Evolutionary conservation across 2,113 vertebrate genomes (phyloP), one percentile per base, ranked within the genome.

Genomic region (Bettongia penicillata): DNA sequence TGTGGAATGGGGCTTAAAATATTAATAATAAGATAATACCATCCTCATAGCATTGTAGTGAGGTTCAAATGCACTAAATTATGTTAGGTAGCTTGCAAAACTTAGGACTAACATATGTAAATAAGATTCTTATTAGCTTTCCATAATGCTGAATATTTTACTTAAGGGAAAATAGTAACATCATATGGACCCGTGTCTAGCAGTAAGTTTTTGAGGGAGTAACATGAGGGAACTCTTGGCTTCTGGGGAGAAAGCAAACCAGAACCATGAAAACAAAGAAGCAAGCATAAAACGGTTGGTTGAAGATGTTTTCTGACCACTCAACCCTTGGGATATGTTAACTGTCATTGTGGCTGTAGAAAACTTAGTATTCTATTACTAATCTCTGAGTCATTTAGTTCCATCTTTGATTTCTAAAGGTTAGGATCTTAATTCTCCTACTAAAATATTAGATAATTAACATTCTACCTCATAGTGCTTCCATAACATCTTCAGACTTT

Each of bases 381-480:
- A 94, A 97, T 97, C 98, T 97, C 97, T 97, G 96, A 98, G 96
- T 96, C 97, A 92, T 95, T 96, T 90, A 98, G 96, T 93, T 94
- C 94, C 95, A 91, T 97, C 98, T 98, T 97, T 97, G 93, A 97
- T 97, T 97, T 97, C 96, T 94, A 98, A 98, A 98, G 95, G 98
- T 96, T 89, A 98, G 96, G 98, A 97, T 97, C 96, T 97, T 77
- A 48, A 97, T 97, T 95, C 96, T 98, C 94, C 57, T 96, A 96
- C 93, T 93, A 97, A 98, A 98, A 98, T 95, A 96, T 96, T 98
- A 98, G 97, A 98, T 98, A 98, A 99, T 98, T 98, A 98, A 98
- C 96, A 98, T 98, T 98, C 97, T 96, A 90, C 91, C 96, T 97
- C 98, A 97, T 96, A 97, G 53, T 92, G 93, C 91, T 96, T 91